Evolutionary conservation across 2,113 vertebrate species (phyloP).

Genomic region (Todiramphus chloris): DNA sequence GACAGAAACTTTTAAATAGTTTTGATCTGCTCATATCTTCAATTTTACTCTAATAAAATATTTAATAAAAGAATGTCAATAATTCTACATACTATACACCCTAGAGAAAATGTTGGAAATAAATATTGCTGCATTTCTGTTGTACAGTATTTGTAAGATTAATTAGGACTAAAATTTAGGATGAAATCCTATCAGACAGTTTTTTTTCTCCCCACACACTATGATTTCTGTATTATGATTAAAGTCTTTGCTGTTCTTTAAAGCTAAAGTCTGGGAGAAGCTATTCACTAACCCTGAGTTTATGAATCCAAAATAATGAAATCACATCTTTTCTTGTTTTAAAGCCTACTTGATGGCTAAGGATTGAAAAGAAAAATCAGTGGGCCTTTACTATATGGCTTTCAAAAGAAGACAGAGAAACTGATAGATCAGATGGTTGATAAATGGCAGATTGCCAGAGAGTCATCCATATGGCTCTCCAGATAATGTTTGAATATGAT

Average conservation of each 20-base stretch:
- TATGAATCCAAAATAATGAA: conserved; percentile 49
- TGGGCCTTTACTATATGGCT: not conserved
- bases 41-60: not conserved
- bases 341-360: not conserved
- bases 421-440: not conserved
- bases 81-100: not conserved
- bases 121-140: not conserved
- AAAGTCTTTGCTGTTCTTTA: not conserved
- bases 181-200: not conserved
- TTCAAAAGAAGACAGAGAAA: not conserved
- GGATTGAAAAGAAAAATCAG: conserved; percentile 40
- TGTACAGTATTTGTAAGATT: not conserved
- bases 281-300: not conserved
- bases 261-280: not conserved
- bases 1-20: not conserved
- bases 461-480: conserved; percentile 32
- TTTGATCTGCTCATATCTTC: not conserved
- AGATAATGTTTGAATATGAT: not conserved
- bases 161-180: not conserved
- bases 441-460: conserved; percentile 13
- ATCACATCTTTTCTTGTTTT: conserved; percentile 41
- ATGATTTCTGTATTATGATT: not conserved
- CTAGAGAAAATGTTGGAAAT: not conserved
- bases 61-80: not conserved
- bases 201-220: not conserved